Base-by-base conservation (phyloP, 2,113 vertebrate species). In the Pygathrix nemaeus region DNA sequence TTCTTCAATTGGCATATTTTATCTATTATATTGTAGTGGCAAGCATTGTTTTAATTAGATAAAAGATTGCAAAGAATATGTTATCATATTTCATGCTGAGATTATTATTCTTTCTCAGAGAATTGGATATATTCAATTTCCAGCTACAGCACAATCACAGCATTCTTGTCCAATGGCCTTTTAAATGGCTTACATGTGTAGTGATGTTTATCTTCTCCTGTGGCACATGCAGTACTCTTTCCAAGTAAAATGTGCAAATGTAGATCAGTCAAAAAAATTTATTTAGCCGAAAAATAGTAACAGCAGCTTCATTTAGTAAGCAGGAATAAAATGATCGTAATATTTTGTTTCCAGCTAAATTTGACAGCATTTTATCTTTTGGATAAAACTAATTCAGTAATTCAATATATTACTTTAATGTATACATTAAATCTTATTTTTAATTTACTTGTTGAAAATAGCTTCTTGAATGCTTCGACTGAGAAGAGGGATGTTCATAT, bases 1-100 rank as follows among this genome's bases (percentile, higher is more conserved):
- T 90, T 59, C 1, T 90, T 93, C 52, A 72, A 0, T 52, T 35
- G 40, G 35, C 73, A 89, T 79, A 93, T 50, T 94, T 87, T 88
- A 92, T 52, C 38, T 18, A 90, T n/a, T 82, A 94, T 84, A 75
- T 73, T 95, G 87, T 81, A 88, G 68, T 66, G 84, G 43, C 45
- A 78, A 98, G 94, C 78, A 16, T 68, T 40, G 91, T 98, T 97
- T 93, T 84, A 96, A 50, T 43, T 75, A 23, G 84, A 95, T 78
- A 93, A 93, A 97, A 57, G 1, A 84, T 2, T 32, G 14, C 40
- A 87, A 96, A 96, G 79, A 18, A 64, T 61, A 50, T 81, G 64
- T 95, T 97, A 93, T 92, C 90, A 96, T 88, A 81, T 96, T 97
- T 97, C 90, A 87, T 80, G 95, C 59, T n/a, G 50, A 90, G 78